Percentiles rank a stretch among this genome's conserved stretches.
Conservation (phyloP, 30 jellyfish, hydroid and myxozoan genomes). For the Aurelia aurita region DNA sequence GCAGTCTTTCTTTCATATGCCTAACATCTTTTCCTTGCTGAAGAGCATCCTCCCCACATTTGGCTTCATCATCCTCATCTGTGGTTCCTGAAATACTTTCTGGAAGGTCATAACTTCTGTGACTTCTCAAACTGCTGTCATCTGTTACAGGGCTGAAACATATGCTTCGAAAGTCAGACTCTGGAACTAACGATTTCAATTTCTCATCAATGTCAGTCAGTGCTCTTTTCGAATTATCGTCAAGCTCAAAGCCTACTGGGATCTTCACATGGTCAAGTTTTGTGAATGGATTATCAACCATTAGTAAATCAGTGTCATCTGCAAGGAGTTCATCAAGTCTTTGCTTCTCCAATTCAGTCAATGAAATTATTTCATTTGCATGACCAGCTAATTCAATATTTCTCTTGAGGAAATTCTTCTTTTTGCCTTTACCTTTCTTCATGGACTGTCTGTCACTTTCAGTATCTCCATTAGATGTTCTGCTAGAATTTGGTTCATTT, state of each 20-base stretch:
- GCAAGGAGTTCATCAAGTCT: slow-evolving; percentile 83
- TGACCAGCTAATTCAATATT: slow-evolving; percentile 81
- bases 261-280: neutral
- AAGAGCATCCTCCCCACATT: slow-evolving; percentile 70
- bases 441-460: neutral
- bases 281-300: slow-evolving; percentile 84
- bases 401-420: slow-evolving; percentile 68
- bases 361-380: slow-evolving; percentile 74
- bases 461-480: neutral
- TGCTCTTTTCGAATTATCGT: slow-evolving; percentile 48
- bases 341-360: slow-evolving; percentile 77
- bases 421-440: slow-evolving; percentile 23
- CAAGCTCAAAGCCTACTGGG: slow-evolving; percentile 57
- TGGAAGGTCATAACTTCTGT: slow-evolving; percentile 15
- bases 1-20: slow-evolving; percentile 47
- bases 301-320: slow-evolving; percentile 79
- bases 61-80: neutral
- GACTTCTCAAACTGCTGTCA: slow-evolving; percentile 17
- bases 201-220: slow-evolving; percentile 78
- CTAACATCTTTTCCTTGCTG: slow-evolving; percentile 59
- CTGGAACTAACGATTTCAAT: slow-evolving; percentile 74
- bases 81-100: neutral
- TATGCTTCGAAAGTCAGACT: slow-evolving; percentile 56
- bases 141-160: slow-evolving; percentile 55
- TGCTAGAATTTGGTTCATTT: neutral